These are phyloP conservation scores for Pteronotus mesoamericanus DNA, from an alignment of 2,797 vertebrate genomes.

Conservation along the genomic window DNA sequence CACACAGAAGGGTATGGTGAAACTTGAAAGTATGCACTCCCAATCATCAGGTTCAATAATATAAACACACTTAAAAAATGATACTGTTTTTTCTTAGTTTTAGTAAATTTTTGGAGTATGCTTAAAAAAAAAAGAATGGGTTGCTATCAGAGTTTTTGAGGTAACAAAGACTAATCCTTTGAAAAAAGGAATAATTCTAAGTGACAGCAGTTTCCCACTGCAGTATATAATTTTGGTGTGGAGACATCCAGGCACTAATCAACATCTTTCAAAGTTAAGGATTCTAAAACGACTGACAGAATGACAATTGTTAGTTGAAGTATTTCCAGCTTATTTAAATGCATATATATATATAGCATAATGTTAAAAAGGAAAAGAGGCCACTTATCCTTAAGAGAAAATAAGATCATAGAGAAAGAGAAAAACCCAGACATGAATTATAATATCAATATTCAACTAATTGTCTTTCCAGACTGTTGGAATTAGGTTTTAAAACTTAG, in stretches of 20 bases:
- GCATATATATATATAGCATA: neutral
- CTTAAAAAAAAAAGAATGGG: neutral
- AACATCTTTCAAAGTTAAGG: neutral
- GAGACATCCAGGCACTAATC: neutral
- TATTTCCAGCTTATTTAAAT: neutral
- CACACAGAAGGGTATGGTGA: neutral
- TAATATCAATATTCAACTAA: neutral
- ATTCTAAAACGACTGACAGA: neutral
- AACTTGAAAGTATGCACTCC: neutral
- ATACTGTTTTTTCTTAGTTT: neutral
- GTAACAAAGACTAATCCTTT: constrained; percentile 14
- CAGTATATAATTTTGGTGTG: neutral
- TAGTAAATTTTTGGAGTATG: neutral
- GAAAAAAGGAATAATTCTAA: neutral
- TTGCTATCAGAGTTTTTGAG: neutral
- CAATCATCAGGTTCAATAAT: neutral
- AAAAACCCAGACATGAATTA: neutral
- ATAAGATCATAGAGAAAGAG: neutral
- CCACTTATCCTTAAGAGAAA: neutral
- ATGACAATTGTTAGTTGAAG: neutral
- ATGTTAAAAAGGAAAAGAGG: neutral
- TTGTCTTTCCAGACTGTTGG: neutral
- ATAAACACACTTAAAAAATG: neutral
- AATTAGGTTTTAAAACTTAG: neutral
- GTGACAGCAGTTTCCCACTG: neutral